Base-by-base conservation (phyloP, 2,797 vertebrate genomes). In the Pygocentrus nattereri region DNA sequence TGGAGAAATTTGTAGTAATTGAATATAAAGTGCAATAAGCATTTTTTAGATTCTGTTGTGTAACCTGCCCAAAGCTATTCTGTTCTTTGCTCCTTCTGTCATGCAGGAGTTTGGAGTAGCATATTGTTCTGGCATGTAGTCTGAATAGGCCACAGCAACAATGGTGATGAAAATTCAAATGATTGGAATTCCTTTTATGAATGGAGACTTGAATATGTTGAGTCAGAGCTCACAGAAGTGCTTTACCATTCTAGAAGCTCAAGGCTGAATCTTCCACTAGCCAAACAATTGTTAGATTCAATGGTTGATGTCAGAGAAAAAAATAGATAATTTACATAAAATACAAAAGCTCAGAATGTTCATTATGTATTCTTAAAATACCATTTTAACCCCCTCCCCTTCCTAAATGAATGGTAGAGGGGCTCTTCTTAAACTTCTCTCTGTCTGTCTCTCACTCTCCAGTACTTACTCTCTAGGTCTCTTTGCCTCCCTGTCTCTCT, bases 21-120 rank as follows among this genome's bases (percentile, higher is more conserved):
- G 19, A 72, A 77, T 47, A 81, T 82, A 77, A 82, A 72, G 49
- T 34, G 47, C 61, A 70, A 82, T 76, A 82, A 77, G 49, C 59
- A 54, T 12, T 21, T 72, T 21, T 72, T 25, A 68, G 67, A 38
- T 62, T 31, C 65, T 77, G 56, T 82, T 72, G 64, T 64, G 50
- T 58, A 23, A 44, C 74, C 65, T 58, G 65, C 69, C 58, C 30
- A 18, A n/a, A 76, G 68, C 68, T 3, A 1, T 81, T 4, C 56
- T 64, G 18, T 34, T 41, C 19, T 50, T 25, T 49, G 54, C 74
- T 77, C 62, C 41, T 15, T 83, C 54, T 78, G 23, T 74, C 59
- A 49, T 38, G 62, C 21, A 18, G 41, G 61, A 68, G 64, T 75
- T 81, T 52, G 41, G 50, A 68, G 31, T 25, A 21, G 15, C 3